Base-by-base conservation (phyloP, 2,888 invertebrate species). In the Brachynemurus nebulosus region DNA sequence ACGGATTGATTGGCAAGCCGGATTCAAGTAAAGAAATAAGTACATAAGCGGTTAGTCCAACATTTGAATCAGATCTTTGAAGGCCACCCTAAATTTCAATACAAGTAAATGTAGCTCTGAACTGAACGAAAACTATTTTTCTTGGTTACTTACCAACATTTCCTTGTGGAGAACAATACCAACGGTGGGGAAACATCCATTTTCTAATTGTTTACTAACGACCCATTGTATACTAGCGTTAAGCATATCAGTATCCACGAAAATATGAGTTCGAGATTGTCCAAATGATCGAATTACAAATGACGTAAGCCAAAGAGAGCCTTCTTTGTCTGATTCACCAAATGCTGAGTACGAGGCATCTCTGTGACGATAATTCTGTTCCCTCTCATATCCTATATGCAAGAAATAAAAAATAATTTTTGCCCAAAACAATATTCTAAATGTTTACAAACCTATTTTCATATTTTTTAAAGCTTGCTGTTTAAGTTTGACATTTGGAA, bases 341-440 rank as follows among this genome's bases (percentile, higher is more conserved):
- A 88, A 89, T 0, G 86, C 85, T 36, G 86, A 85, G 63, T 85
- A 86, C 0, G 86, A 86, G 0, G 86, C 86, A 45, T 80, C 77
- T 0, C 71, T 66, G 52, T 83, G 84, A 37, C 74, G 69, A 58
- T 84, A 89, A 46, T 77, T 80, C 46, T 88, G 63, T 56, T 89
- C 83, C 7, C 81, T 72, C 55, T 85, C 85, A 55, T 84, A 86
- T 2, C 88, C 88, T 76, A 63, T 8, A 20, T 11, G 34, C 16
- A 46, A 21, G n/a, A 39, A 11, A 40, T n/a, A n/a, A n/a, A n/a
- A n/a, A n/a, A n/a, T n/a, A n/a, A n/a, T n/a, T n/a, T n/a, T n/a
- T n/a, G n/a, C n/a, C n/a, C n/a, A n/a, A n/a, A n/a, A n/a, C n/a
- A n/a, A n/a, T n/a, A n/a, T n/a, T n/a, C n/a, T n/a, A n/a, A n/a